phyloP scores from a whole-genome alignment of 2,797 vertebrate genomes.

The Netta rufina region DNA sequence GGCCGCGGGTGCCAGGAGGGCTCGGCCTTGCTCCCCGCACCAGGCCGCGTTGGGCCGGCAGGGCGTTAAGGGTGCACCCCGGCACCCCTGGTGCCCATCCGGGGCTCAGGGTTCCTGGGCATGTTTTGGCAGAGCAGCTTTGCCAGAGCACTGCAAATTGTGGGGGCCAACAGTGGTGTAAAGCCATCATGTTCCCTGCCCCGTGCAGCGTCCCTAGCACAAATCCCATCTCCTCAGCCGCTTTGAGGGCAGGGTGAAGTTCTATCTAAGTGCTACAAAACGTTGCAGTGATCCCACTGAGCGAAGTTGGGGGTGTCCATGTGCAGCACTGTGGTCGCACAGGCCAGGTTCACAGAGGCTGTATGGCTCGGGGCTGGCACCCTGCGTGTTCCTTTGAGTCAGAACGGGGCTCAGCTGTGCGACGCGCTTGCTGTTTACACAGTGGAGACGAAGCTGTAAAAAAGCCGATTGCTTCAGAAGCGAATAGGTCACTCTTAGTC shows the following conservation, averaged over 20 bases:
- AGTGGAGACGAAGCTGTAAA: neutral
- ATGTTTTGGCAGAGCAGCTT: neutral
- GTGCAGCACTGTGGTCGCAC: rapidly evolving
- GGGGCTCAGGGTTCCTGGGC: neutral
- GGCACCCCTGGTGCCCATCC: neutral
- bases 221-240: neutral
- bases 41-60: neutral
- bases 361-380: rapidly evolving
- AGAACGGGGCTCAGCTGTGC: neutral
- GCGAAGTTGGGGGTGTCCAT: neutral
- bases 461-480: constrained; percentile 17
- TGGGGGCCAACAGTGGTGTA: neutral
- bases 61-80: neutral
- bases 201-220: neutral
- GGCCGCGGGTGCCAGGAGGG: neutral
- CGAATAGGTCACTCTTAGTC: neutral
- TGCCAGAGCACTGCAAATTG: too few relatives aligned
- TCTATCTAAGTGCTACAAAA: rapidly evolving
- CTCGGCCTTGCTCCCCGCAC: rapidly evolving
- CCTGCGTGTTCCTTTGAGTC: neutral
- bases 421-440: neutral
- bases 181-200: neutral
- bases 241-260: neutral
- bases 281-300: rapidly evolving
- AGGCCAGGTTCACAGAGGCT: rapidly evolving